A percentile compares a stretch with the other conserved stretches of the same genome.
phyloP scores from a whole-genome alignment of 1,140 invertebrate genomes.

The Tetramorium simillimum region DNA sequence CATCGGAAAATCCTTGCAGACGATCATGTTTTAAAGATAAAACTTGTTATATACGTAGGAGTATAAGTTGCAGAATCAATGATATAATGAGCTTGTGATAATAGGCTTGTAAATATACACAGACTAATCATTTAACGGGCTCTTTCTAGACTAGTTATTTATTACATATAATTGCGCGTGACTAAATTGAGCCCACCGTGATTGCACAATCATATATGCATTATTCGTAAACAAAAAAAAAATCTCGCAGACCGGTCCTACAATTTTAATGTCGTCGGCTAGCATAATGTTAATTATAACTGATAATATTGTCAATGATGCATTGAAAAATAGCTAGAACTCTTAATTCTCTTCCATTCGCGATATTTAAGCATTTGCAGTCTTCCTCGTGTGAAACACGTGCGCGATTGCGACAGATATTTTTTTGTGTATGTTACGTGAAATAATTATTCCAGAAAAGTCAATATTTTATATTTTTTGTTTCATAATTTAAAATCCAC shows the following conservation, averaged over 20 bases:
- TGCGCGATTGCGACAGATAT: neutral
- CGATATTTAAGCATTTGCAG: neutral
- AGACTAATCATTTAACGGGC: neutral
- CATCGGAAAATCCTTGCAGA: neutral
- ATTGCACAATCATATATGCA: neutral
- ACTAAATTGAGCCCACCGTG: neutral
- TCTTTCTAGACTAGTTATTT: neutral
- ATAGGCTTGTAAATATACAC: neutral
- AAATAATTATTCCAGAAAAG: conserved; percentile 13
- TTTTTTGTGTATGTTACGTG: neutral
- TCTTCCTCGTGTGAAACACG: neutral
- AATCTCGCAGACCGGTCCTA: neutral
- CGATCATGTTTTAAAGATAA: neutral
- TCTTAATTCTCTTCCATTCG: neutral
- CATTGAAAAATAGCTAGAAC: conserved; percentile 2
- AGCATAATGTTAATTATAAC: conserved; percentile 5
- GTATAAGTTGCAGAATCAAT: neutral
- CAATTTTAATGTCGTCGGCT: neutral
- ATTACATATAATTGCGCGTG: neutral
- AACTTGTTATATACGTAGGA: neutral
- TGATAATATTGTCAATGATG: neutral
- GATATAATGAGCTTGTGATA: neutral
- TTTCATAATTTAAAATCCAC: neutral
- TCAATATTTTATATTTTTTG: conserved; percentile 11
- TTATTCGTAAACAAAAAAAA: neutral